Evolutionary conservation across 2,888 invertebrate species (phyloP), one percentile per base, ranked within the genome.

Genomic region (Philopedon plagiatum): DNA sequence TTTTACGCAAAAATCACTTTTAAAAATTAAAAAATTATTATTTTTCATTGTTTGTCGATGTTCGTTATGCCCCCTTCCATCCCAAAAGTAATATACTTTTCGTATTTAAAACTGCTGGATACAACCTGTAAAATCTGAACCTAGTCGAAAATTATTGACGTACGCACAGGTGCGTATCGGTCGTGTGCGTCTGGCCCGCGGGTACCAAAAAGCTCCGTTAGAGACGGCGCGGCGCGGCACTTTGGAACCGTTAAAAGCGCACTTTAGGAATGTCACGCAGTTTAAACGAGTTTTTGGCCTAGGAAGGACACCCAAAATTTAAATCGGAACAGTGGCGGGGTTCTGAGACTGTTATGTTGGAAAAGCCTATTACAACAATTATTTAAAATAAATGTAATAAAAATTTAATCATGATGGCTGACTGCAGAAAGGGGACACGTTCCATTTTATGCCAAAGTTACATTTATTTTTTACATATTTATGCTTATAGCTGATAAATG

Each of bases 231-330:
- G n/a, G n/a, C n/a, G n/a, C 56, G 51, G 26, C 32, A 39, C 11
- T n/a, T 13, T 34, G 26, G 39, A 60, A 71, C 71, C 71, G 71
- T 71, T 71, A 71, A 69, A 71, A 65, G 60, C 54, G 62, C 72
- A 58, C 68, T 62, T 57, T 29, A 37, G 72, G 72, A 72, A 72
- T 72, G 72, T 72, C 72, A 72, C 67, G 67, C 72, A 61, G 62
- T n/a, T 57, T 26, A 68, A 72, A 72, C 72, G 56, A 68, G 72
- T 72, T 72, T 67, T 63, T 58, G 67, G 72, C 72, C 67, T 58
- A 57, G 39, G 58, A 72, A 72, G 72, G 72, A 72, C 72, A 72
- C 67, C 57, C 72, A 37, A 72, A 72, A 72, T 67, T 58, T 19
- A 71, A 71, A 60, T 64, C 8, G 13, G 5, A 9, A 13, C 71